phyloP scores from a whole-genome alignment of 2,888 invertebrate genomes.

The Pseudanteris insignis region DNA sequence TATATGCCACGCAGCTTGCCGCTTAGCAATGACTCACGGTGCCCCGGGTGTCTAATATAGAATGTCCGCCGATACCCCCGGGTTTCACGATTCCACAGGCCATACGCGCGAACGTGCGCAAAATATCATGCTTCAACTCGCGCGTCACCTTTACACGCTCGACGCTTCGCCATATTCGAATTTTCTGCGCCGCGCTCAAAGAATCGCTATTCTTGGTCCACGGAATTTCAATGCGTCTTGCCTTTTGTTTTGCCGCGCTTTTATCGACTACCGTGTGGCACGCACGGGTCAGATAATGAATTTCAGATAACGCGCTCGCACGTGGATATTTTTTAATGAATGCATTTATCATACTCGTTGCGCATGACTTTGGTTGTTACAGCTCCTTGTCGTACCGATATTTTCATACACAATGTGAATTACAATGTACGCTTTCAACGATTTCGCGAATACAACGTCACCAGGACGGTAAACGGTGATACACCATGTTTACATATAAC shows the following conservation, averaged over 20 bases:
- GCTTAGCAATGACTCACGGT: conserved; percentile 29
- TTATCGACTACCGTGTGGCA: too few species aligned
- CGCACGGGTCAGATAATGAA: conserved; percentile 1
- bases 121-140: conserved; percentile 26
- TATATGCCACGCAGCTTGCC: conserved; percentile 44
- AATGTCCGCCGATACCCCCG: conserved; percentile 28
- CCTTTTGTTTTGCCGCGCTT: conserved; percentile 20
- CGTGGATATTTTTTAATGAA: conserved; percentile 27
- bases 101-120: conserved; percentile 12
- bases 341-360: too few species aligned
- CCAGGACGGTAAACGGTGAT: too few species aligned
- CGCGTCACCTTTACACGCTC: conserved; percentile 7
- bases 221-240: conserved; percentile 21
- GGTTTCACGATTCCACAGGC: conserved; percentile 15
- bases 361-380: conserved; percentile 6
- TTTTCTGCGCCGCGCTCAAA: conserved; percentile 2
- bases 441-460: too few species aligned
- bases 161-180: background rate
- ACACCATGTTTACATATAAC: too few species aligned
- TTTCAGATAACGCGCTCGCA: conserved; percentile 16
- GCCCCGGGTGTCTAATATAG: conserved; percentile 43
- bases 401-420: conserved; percentile 1
- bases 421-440: too few species aligned
- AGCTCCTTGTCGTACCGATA: conserved; percentile 4
- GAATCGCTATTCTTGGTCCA: conserved; percentile 1